phyloP scores from a whole-genome alignment of 2,113 vertebrate genomes.

The Prinia subflava region DNA sequence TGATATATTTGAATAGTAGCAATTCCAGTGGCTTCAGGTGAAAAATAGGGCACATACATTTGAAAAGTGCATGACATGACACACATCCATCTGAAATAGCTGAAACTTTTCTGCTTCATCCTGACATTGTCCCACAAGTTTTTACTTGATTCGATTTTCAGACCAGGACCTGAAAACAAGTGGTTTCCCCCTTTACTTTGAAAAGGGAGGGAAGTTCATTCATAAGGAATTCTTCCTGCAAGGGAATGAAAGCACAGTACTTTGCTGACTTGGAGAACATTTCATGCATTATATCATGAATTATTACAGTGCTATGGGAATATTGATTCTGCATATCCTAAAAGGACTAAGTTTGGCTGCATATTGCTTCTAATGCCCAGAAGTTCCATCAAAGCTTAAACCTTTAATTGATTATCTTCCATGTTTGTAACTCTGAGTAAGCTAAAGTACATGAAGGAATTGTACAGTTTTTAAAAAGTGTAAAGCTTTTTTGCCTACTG shows the following conservation, averaged over 20 bases:
- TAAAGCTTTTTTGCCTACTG: neutral
- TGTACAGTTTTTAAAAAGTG: neutral
- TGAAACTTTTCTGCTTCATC: neutral
- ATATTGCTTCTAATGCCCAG: neutral
- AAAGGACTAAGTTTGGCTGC: slow-evolving; percentile 12
- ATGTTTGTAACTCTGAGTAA: slow-evolving; percentile 2
- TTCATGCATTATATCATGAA: slow-evolving; percentile 17
- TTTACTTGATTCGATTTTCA: neutral
- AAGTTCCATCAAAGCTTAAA: slow-evolving; percentile 44
- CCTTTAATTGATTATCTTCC: slow-evolving; percentile 33
- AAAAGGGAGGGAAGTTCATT: neutral
- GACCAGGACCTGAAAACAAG: neutral
- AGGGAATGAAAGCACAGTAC: neutral
- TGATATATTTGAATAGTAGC: neutral
- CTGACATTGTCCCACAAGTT: neutral
- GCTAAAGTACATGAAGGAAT: neutral
- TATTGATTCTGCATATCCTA: slow-evolving; percentile 35
- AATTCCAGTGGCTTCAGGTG: neutral
- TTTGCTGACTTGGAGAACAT: slow-evolving; percentile 9
- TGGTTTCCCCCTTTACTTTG: neutral
- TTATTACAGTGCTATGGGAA: neutral
- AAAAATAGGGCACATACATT: neutral
- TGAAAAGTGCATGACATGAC: neutral
- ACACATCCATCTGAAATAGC: neutral
- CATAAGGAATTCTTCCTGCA: neutral